Conservation (phyloP, 2,113 vertebrate genomes). For the Coptodon rendalli region DNA sequence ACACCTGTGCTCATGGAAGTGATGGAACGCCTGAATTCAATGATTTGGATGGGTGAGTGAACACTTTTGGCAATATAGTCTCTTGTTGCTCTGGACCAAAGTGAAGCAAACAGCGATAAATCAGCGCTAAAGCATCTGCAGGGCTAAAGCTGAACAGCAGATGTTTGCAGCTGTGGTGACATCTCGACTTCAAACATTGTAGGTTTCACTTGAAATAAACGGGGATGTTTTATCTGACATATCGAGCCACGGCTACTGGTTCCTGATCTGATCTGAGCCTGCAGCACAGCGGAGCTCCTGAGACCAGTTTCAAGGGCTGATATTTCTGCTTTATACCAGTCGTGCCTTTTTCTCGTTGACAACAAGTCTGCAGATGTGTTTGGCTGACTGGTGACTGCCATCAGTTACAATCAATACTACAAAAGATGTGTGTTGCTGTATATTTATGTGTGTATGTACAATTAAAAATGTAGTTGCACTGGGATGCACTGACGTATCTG, state of each 20-base stretch:
- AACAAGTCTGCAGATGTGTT: background rate
- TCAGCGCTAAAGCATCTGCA: background rate
- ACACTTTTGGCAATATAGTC: background rate
- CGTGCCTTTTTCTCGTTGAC: conserved; percentile 24
- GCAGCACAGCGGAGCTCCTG: background rate
- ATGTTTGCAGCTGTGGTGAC: background rate
- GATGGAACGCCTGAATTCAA: accelerated
- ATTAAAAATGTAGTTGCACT: background rate
- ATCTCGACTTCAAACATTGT: accelerated
- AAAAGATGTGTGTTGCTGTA: background rate
- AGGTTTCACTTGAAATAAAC: background rate
- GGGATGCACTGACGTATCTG: background rate
- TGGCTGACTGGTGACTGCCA: background rate
- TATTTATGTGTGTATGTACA: background rate
- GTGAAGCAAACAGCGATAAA: background rate
- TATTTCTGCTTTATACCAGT: background rate
- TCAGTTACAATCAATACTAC: background rate
- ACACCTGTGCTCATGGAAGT: background rate
- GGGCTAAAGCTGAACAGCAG: background rate
- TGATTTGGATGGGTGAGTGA: background rate
- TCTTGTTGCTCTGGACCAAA: background rate
- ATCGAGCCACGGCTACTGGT: background rate
- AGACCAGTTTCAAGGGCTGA: background rate
- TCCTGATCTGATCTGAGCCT: background rate
- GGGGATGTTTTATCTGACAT: background rate